Conservation (phyloP, 2,113 vertebrate genomes). For the Sminthopsis crassicaudata region DNA sequence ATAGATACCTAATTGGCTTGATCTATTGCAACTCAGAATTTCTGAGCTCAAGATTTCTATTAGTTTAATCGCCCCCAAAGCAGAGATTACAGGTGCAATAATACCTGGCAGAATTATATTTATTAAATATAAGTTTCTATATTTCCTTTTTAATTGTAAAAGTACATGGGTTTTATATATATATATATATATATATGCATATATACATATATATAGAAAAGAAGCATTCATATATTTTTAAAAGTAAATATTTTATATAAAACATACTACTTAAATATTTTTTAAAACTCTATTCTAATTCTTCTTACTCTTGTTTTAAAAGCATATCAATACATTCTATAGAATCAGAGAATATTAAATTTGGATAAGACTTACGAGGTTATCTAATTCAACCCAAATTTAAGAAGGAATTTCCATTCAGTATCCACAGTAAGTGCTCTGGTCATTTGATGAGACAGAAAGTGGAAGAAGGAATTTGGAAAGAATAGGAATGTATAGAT, state of each 20-base stretch:
- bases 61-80: neutral
- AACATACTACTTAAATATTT: slow-evolving; percentile 19
- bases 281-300: slow-evolving; percentile 8
- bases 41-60: neutral
- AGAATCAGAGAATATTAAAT: no score
- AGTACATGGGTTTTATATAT: neutral
- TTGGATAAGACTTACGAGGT: no score
- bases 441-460: no score
- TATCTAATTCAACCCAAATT: no score
- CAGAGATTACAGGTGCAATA: neutral
- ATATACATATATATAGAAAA: neutral
- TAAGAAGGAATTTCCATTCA: no score
- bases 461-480: no score
- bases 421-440: no score
- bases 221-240: neutral
- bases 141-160: neutral
- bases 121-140: neutral
- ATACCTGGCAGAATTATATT: neutral
- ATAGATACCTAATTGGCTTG: neutral
- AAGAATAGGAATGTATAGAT: no score
- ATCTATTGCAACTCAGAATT: neutral
- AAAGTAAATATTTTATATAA: slow-evolving; percentile 22
- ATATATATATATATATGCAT: no score
- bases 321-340: no score
- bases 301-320: no score